Percentiles rank a stretch among this genome's conserved stretches.
These are phyloP conservation scores for Apodemia hepburni DNA, from an alignment of 2,888 invertebrate species.

Conservation along the genomic window DNA sequence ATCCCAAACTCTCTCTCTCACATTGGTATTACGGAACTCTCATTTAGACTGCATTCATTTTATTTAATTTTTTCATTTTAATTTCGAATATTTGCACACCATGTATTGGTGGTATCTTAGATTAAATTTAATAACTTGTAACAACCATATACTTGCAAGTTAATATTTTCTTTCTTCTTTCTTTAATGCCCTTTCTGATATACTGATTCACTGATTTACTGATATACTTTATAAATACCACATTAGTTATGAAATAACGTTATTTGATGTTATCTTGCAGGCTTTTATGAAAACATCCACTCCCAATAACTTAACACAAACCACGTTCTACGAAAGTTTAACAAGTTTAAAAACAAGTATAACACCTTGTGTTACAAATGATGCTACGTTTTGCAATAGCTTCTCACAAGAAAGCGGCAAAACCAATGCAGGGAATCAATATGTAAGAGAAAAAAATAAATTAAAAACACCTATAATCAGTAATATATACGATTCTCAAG, in stretches of 20 bases:
- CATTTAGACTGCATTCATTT: background rate
- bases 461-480: background rate
- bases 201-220: no score
- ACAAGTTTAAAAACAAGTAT: background rate
- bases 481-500: constrained; percentile 8
- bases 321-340: background rate
- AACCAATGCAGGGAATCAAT: background rate
- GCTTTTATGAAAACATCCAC: constrained; percentile 10
- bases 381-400: constrained; percentile 8
- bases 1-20: no score
- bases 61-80: no score
- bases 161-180: no score
- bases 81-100: no score
- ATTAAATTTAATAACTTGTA: no score
- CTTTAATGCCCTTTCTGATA: no score
- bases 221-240: no score
- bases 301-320: constrained; percentile 13
- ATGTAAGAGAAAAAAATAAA: background rate
- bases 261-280: constrained; percentile 1
- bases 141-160: no score
- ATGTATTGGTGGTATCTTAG: no score
- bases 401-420: constrained; percentile 3
- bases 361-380: background rate
- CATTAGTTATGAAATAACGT: background rate
- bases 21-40: background rate